Conservation (phyloP, 2,797 vertebrate genomes). For the Clarias laeviceps region DNA sequence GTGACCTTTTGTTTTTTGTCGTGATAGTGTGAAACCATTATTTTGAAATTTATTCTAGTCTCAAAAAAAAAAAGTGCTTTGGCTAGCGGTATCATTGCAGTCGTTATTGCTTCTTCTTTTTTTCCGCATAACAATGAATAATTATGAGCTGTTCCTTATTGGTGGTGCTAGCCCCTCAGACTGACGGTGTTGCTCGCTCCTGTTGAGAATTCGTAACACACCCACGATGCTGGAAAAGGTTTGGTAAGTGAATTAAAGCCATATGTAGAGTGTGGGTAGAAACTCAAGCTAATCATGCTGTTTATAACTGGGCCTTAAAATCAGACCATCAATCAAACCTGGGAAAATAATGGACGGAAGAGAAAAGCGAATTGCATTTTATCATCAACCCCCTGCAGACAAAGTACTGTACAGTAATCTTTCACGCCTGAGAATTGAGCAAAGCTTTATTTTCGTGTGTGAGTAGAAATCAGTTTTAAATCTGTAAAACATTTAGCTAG, state of each 20-base stretch:
- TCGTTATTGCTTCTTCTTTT: constrained; percentile 29
- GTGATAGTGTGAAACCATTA: constrained; percentile 37
- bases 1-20: constrained; percentile 47
- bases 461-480: not conserved
- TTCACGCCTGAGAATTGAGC: not conserved
- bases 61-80: constrained; percentile 38
- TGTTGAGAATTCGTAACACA: constrained; percentile 23
- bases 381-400: constrained; percentile 39
- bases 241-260: constrained; percentile 54
- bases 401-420: not conserved
- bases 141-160: constrained; percentile 47
- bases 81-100: constrained; percentile 44
- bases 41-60: constrained; percentile 40
- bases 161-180: constrained; percentile 52
- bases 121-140: not conserved
- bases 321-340: constrained; percentile 36
- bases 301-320: constrained; percentile 50
- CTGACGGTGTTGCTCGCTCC: constrained; percentile 31
- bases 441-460: not conserved
- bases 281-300: constrained; percentile 46
- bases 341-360: constrained; percentile 16
- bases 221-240: constrained; percentile 31
- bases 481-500: not conserved
- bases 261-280: constrained; percentile 39
- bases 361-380: constrained; percentile 17